Base-by-base conservation (phyloP, 2,888 invertebrate genomes). In the Drosophila siamana region DNA sequence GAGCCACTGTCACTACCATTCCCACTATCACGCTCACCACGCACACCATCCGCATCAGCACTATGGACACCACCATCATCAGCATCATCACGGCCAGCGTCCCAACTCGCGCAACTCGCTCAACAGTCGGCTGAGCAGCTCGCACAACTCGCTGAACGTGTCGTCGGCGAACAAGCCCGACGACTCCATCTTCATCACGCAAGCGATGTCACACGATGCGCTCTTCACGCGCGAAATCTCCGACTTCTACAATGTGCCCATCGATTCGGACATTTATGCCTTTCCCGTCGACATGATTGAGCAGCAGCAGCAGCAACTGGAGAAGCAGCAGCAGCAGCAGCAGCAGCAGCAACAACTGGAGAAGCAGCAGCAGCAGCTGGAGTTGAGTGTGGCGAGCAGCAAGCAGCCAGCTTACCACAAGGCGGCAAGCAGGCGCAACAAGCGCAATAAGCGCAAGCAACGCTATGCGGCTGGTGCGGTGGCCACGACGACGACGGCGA, bases 161-260 rank as follows among this genome's bases (percentile, higher is more conserved):
- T 93, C 94, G 13, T 94, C 94, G 16, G 94, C 95, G 67, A 95
- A 96, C 86, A 96, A 95, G 92, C 95, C 94, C 1, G 97, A 97
- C 88, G 97, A 97, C 91, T 97, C 97, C 16, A 96, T 95, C 89
- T 97, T 97, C 90, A 97, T 97, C 76, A 97, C 97, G 0, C 97
- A 97, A 89, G 97, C 97, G 30, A 97, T 97, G 93, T 97, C 97
- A 0, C 97, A 97, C 89, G 97, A 97, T 89, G 95, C 96, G 2
- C 93, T 97, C 36, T 94, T 95, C 70, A 94, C 95, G n/a, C 94
- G 95, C 70, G 96, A 96, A 89, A 96, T 96, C 67, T 95, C 95
- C 36, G 97, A 97, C 91, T 95, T 97, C 94, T 97, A 97, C 91
- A 97, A 96, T 92, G 97, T 97, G 67, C 97, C 97, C 73, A 96